Evolutionary conservation across 2,113 vertebrate genomes (phyloP).

Genomic region (Setophaga kirtlandii): DNA sequence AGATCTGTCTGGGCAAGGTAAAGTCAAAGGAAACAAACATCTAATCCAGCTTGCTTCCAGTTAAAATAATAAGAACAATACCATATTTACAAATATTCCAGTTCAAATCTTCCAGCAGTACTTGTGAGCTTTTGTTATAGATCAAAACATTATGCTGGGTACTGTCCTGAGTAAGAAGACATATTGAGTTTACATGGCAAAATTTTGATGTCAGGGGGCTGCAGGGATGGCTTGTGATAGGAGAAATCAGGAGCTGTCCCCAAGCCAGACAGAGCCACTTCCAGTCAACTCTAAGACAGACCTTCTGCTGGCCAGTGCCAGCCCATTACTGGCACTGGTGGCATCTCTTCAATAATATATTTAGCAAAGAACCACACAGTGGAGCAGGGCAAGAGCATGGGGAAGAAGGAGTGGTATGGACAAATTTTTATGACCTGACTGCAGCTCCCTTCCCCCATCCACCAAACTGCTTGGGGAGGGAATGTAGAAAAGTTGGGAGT

Average conservation of each 20-base stretch:
- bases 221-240: not conserved
- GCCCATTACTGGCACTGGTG: not conserved
- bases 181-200: rapidly evolving
- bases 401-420: not conserved
- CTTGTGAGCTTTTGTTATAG: not conserved
- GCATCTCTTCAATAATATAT: not conserved
- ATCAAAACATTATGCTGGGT: not conserved
- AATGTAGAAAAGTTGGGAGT: not conserved
- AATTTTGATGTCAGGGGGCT: not conserved
- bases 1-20: not conserved
- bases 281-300: rapidly evolving
- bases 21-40: not conserved
- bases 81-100: not conserved
- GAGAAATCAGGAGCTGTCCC: not conserved
- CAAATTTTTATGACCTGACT: not conserved
- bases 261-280: not conserved
- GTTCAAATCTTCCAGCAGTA: not conserved
- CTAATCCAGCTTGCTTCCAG: not conserved
- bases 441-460: rapidly evolving
- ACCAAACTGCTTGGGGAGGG: rapidly evolving
- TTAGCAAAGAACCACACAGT: not conserved
- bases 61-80: not conserved
- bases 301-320: rapidly evolving
- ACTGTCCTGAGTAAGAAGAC: not conserved
- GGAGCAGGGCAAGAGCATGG: not conserved